These are phyloP conservation scores for Lepidostoma basale DNA, from an alignment of 1,140 invertebrate species.

Conservation along the genomic window DNA sequence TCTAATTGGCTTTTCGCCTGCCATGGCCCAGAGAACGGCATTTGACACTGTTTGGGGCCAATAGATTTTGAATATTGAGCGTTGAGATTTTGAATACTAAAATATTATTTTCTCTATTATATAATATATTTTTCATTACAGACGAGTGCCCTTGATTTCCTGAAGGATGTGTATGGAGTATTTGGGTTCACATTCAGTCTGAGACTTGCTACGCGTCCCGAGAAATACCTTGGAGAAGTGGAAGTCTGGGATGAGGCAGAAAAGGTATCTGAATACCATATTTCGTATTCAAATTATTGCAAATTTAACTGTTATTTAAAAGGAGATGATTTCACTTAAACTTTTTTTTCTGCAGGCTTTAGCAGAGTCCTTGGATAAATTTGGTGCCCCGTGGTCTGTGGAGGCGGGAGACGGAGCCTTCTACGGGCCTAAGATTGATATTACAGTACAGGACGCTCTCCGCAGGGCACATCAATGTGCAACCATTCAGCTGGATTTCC, in stretches of 20 bases:
- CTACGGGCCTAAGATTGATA: conserved; percentile 99
- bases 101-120: neutral
- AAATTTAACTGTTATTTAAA: neutral
- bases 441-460: conserved; percentile 94
- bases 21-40: too few species aligned
- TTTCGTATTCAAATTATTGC: neutral
- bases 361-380: conserved; percentile 83
- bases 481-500: conserved; percentile 98
- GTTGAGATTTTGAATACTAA: neutral
- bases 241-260: conserved; percentile 92
- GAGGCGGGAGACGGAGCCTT: conserved; percentile 97
- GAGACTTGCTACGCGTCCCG: conserved; percentile 91
- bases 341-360: conserved; percentile 67
- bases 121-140: conserved; percentile 36
- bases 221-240: conserved; percentile 92
- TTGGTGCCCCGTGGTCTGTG: conserved; percentile 85
- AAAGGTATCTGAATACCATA: conserved; percentile 64
- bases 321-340: too few species aligned
- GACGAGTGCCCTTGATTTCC: conserved; percentile 83
- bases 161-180: conserved; percentile 84
- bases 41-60: too few species aligned
- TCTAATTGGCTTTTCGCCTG: too few species aligned
- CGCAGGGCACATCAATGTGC: conserved; percentile 91
- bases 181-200: conserved; percentile 97
- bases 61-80: too few species aligned